Percentiles rank a stretch among this genome's conserved stretches.
These are phyloP conservation scores for Ormyrus pomaceus DNA, from an alignment of 2,888 invertebrate species.

Conservation along the genomic window DNA sequence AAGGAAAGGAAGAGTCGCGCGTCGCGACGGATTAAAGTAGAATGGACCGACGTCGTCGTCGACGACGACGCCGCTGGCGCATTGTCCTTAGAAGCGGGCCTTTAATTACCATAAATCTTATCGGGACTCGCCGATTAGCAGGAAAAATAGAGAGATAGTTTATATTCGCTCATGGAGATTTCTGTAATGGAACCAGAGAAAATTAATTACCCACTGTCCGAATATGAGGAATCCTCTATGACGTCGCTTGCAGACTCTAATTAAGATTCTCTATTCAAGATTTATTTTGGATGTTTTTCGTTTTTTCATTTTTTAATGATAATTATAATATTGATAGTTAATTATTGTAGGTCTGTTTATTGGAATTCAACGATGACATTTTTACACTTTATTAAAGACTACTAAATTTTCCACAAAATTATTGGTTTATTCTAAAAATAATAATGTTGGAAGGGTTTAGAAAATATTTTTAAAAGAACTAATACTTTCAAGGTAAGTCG, in stretches of 20 bases:
- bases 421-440: too few relatives aligned
- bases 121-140: slow-evolving; percentile 60
- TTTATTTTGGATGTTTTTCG: too few relatives aligned
- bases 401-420: too few relatives aligned
- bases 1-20: slow-evolving; percentile 28
- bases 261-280: slow-evolving; percentile 23
- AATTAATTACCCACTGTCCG: slow-evolving; percentile 41
- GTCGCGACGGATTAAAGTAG: slow-evolving; percentile 59
- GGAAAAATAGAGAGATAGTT: slow-evolving; percentile 56
- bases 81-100: slow-evolving; percentile 60
- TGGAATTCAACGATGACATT: too few relatives aligned
- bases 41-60: slow-evolving; percentile 48
- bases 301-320: too few relatives aligned
- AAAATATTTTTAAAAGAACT: too few relatives aligned
- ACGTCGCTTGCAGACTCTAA: neutral
- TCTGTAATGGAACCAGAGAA: slow-evolving; percentile 1
- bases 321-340: too few relatives aligned
- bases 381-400: too few relatives aligned
- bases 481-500: too few relatives aligned
- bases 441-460: too few relatives aligned
- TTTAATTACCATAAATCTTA: slow-evolving; percentile 67
- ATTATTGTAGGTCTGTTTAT: too few relatives aligned
- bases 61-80: slow-evolving; percentile 32
- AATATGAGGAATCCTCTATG: slow-evolving; percentile 27
- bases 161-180: slow-evolving; percentile 17